Base-by-base conservation (phyloP, 2,797 vertebrate species). In the Neopelma chrysocephalum region DNA sequence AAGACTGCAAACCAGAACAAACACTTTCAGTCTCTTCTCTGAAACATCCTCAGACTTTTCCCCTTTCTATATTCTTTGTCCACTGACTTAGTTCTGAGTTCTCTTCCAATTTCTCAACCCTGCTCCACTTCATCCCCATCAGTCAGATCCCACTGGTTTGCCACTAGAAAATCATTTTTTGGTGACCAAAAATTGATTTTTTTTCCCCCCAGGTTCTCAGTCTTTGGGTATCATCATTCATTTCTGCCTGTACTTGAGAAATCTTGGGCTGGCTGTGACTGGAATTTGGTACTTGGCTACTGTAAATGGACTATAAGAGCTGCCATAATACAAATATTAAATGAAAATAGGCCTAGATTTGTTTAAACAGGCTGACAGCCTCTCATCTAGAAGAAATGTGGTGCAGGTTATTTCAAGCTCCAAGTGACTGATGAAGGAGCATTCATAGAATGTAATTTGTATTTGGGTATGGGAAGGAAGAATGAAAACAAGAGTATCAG, bases 31-130 rank as follows among this genome's bases (percentile, higher is more conserved):
- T 34, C 12, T 8, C 18, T 69, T 27, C 23, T 56, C n/a, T 5
- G 8, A 51, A 73, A 61, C 19, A 17, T 42, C 9, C 20, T 78
- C n/a, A 69, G 36, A 26, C 14, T 48, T 45, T 14, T 51, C 27
- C 32, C 23, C 29, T 72, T 77, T 69, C 31, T 11, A 2, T 64
- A 18, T n/a, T 77, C 15, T 69, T 23, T 79, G 38, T 34, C n/a
- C 47, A 29, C 36, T 48, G 32, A 58, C 42, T 56, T 78, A 38
- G 48, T 69, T 50, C 36, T 19, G 13, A 70, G 29, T 64, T 12
- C 14, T 72, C 11, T 60, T 75, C 13, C 7, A 10, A 47, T 82
- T 78, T 91, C 31, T 56, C 22, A 60, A 0, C 15, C 0, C 0
- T 60, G 34, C 10, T 60, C 27, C 21, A 51, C 34, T 56, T 79